A percentile compares a stretch with the other conserved stretches of the same genome.
phyloP scores from a whole-genome alignment of 2,888 invertebrate genomes.

The Lacanobia wlatinum region DNA sequence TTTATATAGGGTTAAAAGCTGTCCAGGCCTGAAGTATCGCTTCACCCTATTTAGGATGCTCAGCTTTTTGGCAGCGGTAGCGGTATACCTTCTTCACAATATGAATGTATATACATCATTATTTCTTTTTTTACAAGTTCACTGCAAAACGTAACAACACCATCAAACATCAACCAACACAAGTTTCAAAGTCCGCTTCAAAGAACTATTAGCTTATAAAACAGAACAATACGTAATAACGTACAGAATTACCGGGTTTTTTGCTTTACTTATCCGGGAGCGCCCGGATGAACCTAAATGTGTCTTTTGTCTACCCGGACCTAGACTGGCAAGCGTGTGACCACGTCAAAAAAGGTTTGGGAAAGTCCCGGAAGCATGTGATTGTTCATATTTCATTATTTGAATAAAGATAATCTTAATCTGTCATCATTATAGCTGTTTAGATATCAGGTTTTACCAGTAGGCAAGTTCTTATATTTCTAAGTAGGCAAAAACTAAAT shows the following conservation, averaged over 20 bases:
- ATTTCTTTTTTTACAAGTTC: too few relatives aligned
- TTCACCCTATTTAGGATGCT: too few relatives aligned
- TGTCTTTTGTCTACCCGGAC: conserved; percentile 77
- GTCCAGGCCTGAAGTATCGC: too few relatives aligned
- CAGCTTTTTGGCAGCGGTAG: too few relatives aligned
- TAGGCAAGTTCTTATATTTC: background rate
- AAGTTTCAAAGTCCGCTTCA: conserved; percentile 6
- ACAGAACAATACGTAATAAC: conserved; percentile 62
- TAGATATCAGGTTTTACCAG: conserved; percentile 7
- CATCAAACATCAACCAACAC: background rate
- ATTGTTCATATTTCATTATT: background rate
- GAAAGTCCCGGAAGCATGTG: conserved; percentile 19
- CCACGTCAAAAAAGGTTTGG: conserved; percentile 38
- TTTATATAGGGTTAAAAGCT: too few relatives aligned
- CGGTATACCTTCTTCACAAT: too few relatives aligned
- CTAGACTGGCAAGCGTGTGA: conserved; percentile 52
- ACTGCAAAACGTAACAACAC: too few relatives aligned
- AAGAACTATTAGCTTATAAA: conserved; percentile 45
- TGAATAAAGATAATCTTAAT: background rate
- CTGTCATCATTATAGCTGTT: conserved; percentile 18
- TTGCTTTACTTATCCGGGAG: conserved; percentile 72
- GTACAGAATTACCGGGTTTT: conserved; percentile 67
- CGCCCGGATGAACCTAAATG: conserved; percentile 78
- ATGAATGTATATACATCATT: too few relatives aligned
- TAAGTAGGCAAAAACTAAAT: background rate